A percentile compares a stretch with the other conserved stretches of the same genome.
phyloP scores from a whole-genome alignment of 2,113 vertebrate species.

The Scalopus aquaticus region DNA sequence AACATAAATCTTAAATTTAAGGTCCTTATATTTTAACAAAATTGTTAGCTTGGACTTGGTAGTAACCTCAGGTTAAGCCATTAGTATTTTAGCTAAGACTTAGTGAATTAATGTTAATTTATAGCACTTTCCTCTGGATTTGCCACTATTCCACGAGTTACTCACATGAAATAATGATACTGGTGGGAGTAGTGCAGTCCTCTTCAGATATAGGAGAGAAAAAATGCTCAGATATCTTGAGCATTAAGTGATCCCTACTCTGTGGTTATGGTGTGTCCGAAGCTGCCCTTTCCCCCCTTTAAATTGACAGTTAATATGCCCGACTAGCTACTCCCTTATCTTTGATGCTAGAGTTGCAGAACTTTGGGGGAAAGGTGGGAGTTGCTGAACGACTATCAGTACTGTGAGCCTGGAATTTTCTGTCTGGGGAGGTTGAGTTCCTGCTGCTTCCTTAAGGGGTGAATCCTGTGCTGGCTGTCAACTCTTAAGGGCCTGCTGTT shows the following conservation, averaged over 20 bases:
- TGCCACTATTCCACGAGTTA: not conserved
- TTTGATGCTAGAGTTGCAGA: not conserved
- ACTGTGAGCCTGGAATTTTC: not conserved
- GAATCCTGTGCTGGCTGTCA: not conserved
- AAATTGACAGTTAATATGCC: not conserved
- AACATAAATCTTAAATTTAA: constrained; percentile 17
- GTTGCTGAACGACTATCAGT: not conserved
- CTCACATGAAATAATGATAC: not conserved
- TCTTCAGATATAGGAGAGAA: not conserved
- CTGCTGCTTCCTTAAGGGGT: not conserved
- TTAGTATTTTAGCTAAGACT: not conserved
- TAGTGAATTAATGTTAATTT: not conserved
- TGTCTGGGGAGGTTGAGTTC: not conserved
- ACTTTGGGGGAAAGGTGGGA: not conserved
- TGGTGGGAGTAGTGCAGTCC: not conserved
- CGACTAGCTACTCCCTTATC: not conserved
- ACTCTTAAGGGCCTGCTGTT: not conserved
- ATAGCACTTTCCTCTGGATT: not conserved
- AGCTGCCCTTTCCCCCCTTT: not conserved
- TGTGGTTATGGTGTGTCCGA: not conserved
- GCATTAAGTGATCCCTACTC: not conserved
- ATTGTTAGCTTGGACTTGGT: not conserved
- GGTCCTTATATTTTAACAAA: not conserved
- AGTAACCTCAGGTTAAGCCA: not conserved
- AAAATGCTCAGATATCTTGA: not conserved